A percentile compares a stretch with the other conserved stretches of the same genome.
These are phyloP conservation scores for Rhabdomys dilectus DNA, from an alignment of 2,113 vertebrate species.

Conservation along the genomic window DNA sequence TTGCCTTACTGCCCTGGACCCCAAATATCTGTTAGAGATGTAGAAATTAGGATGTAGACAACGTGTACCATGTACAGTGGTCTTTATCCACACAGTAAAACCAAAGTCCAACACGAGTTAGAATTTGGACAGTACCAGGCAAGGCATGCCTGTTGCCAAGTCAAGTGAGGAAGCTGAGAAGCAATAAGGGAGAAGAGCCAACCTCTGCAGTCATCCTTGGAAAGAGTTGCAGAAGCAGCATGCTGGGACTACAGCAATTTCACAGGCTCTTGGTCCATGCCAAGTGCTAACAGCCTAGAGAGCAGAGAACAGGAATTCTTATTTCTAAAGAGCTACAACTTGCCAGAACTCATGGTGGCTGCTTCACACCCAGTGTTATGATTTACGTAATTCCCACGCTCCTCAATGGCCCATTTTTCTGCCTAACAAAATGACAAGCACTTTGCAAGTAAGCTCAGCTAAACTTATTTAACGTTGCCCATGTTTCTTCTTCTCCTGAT, in stretches of 20 bases:
- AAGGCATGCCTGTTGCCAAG: neutral
- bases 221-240: constrained; percentile 3
- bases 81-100: neutral
- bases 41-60: neutral
- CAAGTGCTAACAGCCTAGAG: neutral
- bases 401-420: constrained; percentile 18
- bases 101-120: neutral
- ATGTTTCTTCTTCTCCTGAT: constrained; percentile 19
- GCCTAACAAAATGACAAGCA: constrained; percentile 40
- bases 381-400: neutral
- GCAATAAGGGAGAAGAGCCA: neutral
- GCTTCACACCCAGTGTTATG: neutral
- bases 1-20: neutral
- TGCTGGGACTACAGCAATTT: neutral
- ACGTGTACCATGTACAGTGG: neutral
- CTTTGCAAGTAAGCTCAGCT: constrained; percentile 49
- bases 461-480: constrained; percentile 27
- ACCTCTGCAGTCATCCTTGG: neutral
- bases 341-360: neutral
- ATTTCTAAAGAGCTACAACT: constrained; percentile 11
- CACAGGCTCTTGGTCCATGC: neutral
- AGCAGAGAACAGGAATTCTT: neutral
- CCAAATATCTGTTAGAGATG: neutral
- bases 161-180: constrained; percentile 7
- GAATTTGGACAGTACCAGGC: neutral